Percentiles rank a stretch among this genome's conserved stretches.
Evolutionary conservation across 2,797 vertebrate species (phyloP).

Genomic region (Lacerta bilineata): DNA sequence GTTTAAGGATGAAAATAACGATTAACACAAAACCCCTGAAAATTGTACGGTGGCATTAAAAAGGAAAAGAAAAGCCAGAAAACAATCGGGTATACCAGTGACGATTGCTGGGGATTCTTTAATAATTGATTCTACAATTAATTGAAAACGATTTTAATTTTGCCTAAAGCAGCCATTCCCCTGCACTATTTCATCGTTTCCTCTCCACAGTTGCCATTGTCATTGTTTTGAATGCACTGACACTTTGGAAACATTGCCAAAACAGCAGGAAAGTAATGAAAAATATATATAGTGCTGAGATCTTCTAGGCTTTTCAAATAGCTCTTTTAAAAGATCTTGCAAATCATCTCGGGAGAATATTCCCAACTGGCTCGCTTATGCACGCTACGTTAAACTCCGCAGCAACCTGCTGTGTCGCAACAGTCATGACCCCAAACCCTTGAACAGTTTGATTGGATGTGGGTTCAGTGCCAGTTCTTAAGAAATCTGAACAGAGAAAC

Average conservation of each 20-base stretch:
- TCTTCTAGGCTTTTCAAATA: slow-evolving; percentile 52
- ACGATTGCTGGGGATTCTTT: slow-evolving; percentile 48
- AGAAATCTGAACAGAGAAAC: slow-evolving; percentile 34
- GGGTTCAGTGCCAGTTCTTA: slow-evolving; percentile 14
- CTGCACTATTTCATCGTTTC: slow-evolving; percentile 17
- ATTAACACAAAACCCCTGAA: slow-evolving; percentile 52
- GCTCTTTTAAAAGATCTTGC: slow-evolving; percentile 56
- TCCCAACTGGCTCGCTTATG: slow-evolving; percentile 44
- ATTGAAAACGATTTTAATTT: slow-evolving; percentile 65
- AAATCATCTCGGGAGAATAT: slow-evolving; percentile 64
- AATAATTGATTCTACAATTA: slow-evolving; percentile 69
- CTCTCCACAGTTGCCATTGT: slow-evolving; percentile 32
- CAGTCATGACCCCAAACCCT: slow-evolving; percentile 45
- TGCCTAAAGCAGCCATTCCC: slow-evolving; percentile 52
- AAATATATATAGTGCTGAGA: slow-evolving; percentile 45
- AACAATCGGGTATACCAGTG: slow-evolving; percentile 15
- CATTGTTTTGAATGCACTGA: slow-evolving; percentile 36
- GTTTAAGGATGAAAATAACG: slow-evolving; percentile 19
- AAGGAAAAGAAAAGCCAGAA: slow-evolving; percentile 14
- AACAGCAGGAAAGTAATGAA: slow-evolving; percentile 66
- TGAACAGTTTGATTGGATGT: slow-evolving; percentile 50
- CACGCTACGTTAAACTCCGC: slow-evolving; percentile 38
- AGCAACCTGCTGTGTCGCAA: slow-evolving; percentile 49
- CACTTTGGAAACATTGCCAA: slow-evolving; percentile 58
- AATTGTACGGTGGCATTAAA: slow-evolving; percentile 41